phyloP scores from a whole-genome alignment of 2,113 vertebrate genomes.

The Pionites leucogaster region DNA sequence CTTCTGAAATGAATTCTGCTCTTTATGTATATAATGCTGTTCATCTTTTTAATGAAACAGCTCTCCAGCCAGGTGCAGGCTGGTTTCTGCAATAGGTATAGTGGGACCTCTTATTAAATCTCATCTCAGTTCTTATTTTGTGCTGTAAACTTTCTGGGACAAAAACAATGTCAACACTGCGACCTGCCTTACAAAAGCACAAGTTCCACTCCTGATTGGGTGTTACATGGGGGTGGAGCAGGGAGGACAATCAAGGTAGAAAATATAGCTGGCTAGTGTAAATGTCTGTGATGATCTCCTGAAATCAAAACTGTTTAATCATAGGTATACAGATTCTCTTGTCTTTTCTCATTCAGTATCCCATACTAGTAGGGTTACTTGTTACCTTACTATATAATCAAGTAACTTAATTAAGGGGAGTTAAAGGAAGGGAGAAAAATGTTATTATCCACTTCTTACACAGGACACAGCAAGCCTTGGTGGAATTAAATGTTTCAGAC shows the following conservation, averaged over 20 bases:
- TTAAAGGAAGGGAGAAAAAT: neutral
- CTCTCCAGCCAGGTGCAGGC: neutral
- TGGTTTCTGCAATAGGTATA: neutral
- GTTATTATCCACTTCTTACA: neutral
- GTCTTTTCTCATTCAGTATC: neutral
- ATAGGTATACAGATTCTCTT: neutral
- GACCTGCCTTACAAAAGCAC: neutral
- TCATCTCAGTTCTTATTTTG: neutral
- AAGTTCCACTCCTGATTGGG: neutral
- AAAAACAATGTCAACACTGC: neutral
- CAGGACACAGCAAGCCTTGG: neutral
- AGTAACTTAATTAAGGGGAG: neutral
- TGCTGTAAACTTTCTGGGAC: neutral
- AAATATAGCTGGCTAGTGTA: neutral
- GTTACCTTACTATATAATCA: neutral
- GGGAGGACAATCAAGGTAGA: neutral
- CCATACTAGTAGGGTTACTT: neutral
- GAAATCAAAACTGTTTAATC: neutral
- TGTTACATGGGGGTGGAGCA: neutral
- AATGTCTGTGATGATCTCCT: neutral
- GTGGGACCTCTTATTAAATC: neutral
- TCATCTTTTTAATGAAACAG: neutral
- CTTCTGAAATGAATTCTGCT: neutral
- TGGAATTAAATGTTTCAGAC: neutral
- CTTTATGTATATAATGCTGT: neutral